Evolutionary conservation across 2,113 vertebrate genomes (phyloP).

Genomic region (Neotoma lepida): DNA sequence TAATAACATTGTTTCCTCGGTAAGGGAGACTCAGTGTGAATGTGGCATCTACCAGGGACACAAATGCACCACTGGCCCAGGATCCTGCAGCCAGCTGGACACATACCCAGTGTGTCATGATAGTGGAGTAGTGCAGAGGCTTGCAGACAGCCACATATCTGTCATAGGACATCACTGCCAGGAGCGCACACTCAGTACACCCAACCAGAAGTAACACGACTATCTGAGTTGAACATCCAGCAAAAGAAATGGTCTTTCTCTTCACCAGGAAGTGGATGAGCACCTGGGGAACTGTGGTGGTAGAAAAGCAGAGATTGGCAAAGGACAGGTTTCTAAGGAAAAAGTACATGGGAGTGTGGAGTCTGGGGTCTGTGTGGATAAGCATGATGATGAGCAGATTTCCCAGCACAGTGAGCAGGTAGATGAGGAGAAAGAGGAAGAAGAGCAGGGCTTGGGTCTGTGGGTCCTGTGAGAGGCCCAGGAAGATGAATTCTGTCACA

Average conservation of each 20-base stretch:
- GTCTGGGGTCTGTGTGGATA: conserved; percentile 62
- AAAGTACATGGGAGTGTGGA: conserved; percentile 73
- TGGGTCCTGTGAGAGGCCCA: conserved; percentile 72
- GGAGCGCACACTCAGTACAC: no score
- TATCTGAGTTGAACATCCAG: conserved; percentile 68
- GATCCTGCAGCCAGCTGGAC: conserved; percentile 50
- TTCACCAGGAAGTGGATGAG: conserved; percentile 67
- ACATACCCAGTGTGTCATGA: conserved; percentile 69
- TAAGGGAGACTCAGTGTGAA: conserved; percentile 70
- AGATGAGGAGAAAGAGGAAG: conserved; percentile 65
- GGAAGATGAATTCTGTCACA: conserved; percentile 69
- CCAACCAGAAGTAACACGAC: conserved; percentile 64
- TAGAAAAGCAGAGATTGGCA: conserved; percentile 74
- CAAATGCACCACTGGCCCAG: conserved; percentile 65
- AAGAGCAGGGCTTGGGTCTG: conserved; percentile 69
- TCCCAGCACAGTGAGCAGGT: conserved; percentile 68
- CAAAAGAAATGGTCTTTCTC: conserved; percentile 72
- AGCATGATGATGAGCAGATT: conserved; percentile 68
- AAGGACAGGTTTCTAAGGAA: conserved; percentile 77
- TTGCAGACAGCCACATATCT: conserved; percentile 77
- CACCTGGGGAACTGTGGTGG: conserved; percentile 73
- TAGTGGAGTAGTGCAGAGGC: conserved; percentile 71
- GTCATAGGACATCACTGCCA: conserved; percentile 81
- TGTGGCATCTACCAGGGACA: conserved; percentile 64
- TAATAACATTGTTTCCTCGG: conserved; percentile 63